These are phyloP conservation scores for Carposina sasakii DNA, from an alignment of 1,140 invertebrate species.

Conservation along the genomic window DNA sequence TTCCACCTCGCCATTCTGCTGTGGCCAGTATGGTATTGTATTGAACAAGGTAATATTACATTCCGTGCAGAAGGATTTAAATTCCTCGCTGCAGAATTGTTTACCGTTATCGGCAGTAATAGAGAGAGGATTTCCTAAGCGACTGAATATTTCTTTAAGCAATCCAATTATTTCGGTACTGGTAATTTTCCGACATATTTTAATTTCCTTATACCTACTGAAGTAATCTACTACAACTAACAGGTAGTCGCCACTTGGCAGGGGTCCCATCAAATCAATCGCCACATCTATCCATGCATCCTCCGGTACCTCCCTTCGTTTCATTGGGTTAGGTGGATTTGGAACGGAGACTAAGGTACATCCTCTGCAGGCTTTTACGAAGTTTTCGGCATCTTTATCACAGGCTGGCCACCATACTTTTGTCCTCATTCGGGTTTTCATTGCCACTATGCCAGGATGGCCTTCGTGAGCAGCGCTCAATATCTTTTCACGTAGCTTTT, in stretches of 20 bases:
- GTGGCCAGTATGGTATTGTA: constrained; percentile 31
- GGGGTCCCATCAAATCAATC: constrained; percentile 21
- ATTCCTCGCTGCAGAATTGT: constrained; percentile 23
- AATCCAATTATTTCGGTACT: constrained; percentile 14
- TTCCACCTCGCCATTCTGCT: constrained; percentile 39
- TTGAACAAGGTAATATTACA: constrained; percentile 22
- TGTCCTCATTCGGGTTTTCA: constrained; percentile 69
- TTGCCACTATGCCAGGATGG: constrained; percentile 27
- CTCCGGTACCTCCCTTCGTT: constrained; percentile 18
- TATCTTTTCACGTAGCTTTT: constrained; percentile 18
- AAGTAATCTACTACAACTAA: constrained; percentile 16
- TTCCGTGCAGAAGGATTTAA: constrained; percentile 19
- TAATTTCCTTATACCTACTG: constrained; percentile 13
- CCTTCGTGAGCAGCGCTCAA: constrained; percentile 47
- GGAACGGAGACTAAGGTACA: constrained; percentile 36
- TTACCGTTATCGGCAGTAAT: constrained; percentile 24
- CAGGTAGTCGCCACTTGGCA: constrained; percentile 19
- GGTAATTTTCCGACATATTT: constrained; percentile 7
- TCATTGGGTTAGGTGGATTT: constrained; percentile 20
- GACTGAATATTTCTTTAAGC: constrained; percentile 14
- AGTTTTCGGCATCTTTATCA: constrained; percentile 55
- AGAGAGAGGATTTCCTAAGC: constrained; percentile 9
- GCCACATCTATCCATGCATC: constrained; percentile 21
- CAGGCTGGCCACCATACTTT: constrained; percentile 51
- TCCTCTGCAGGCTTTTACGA: constrained; percentile 48